Percentiles rank a stretch among this genome's conserved stretches.
These are phyloP conservation scores for Cephus sareptanus DNA, from an alignment of 2,888 invertebrate genomes.

Conservation along the genomic window DNA sequence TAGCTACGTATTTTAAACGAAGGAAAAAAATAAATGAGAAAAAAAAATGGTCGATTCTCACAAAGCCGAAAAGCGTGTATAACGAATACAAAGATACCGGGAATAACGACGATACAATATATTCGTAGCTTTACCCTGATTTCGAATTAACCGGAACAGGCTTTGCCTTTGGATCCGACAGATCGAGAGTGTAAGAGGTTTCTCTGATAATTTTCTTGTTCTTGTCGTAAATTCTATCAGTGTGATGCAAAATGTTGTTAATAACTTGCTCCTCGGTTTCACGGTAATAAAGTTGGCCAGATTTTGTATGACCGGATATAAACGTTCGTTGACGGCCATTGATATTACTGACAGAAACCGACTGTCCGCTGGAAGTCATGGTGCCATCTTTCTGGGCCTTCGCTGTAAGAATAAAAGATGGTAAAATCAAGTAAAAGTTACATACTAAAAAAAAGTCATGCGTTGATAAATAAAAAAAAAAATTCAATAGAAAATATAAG, in stretches of 20 bases:
- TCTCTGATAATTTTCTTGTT: conserved; percentile 21
- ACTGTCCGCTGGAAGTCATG: neutral
- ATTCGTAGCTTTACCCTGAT: neutral
- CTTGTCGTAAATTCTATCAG: conserved; percentile 37
- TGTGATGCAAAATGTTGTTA: conserved; percentile 34
- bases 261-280: conserved; percentile 31
- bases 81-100: neutral
- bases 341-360: neutral
- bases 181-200: conserved; percentile 34
- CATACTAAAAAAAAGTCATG: neutral
- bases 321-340: conserved; percentile 25
- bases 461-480: neutral
- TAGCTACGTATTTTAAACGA: too few relatives aligned
- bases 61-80: neutral
- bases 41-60: too few relatives aligned
- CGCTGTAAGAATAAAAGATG: neutral
- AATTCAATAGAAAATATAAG: neutral
- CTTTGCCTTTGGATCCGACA: conserved; percentile 37
- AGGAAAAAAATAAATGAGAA: too few relatives aligned
- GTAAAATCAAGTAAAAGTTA: neutral
- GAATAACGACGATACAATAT: neutral
- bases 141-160: conserved; percentile 16
- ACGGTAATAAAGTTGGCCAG: conserved; percentile 40
- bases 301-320: conserved; percentile 31
- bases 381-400: neutral